Evolutionary conservation across 2,113 vertebrate genomes (phyloP).

Genomic region (Axis porcinus): DNA sequence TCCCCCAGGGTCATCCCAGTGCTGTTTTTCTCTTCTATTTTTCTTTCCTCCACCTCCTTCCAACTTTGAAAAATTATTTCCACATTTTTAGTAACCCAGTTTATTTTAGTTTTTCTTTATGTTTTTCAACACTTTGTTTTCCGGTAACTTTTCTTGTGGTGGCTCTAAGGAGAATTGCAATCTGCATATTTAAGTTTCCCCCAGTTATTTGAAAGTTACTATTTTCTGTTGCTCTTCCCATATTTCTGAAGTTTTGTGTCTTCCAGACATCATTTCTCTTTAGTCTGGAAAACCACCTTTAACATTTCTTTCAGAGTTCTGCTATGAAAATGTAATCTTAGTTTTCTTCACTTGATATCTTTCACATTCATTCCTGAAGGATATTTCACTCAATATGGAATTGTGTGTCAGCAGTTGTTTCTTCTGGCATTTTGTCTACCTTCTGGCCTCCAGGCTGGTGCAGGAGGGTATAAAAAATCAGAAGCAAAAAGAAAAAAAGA

Average conservation of each 20-base stretch:
- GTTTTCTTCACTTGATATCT: neutral
- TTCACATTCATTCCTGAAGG: neutral
- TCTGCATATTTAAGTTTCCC: neutral
- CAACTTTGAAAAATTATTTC: neutral
- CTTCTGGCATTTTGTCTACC: neutral
- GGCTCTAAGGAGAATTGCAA: neutral
- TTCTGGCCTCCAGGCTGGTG: neutral
- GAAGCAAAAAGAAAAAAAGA: neutral
- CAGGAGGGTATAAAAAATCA: neutral
- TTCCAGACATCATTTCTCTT: neutral
- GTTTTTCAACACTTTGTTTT: neutral
- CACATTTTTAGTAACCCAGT: neutral
- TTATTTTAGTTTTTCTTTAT: neutral
- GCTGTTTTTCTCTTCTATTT: neutral
- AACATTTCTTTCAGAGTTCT: neutral
- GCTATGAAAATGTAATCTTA: neutral
- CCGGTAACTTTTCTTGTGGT: neutral
- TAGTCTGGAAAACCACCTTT: neutral
- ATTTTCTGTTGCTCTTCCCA: neutral
- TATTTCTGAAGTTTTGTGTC: neutral
- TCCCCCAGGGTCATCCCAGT: neutral
- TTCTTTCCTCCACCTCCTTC: neutral
- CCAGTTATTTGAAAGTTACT: neutral
- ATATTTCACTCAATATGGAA: neutral
- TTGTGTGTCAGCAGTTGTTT: neutral